Evolutionary conservation across 2,888 invertebrate genomes (phyloP).

Genomic region (Dryadula phaetusa): DNA sequence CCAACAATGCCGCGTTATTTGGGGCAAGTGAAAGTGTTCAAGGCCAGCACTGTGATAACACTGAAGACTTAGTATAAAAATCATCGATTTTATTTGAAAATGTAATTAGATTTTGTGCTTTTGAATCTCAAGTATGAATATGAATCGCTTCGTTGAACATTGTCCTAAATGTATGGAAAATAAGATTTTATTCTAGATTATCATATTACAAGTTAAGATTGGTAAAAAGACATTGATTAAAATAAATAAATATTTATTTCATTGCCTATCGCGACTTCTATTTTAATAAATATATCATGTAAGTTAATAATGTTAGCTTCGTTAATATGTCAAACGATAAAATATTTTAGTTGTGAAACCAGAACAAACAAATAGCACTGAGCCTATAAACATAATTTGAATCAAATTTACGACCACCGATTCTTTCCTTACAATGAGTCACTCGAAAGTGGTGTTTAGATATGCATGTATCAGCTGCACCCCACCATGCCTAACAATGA

Average conservation of each 20-base stretch:
- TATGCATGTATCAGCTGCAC: conserved; percentile 29
- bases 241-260: too few relatives aligned
- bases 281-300: conserved; percentile 8
- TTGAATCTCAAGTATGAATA: neutral
- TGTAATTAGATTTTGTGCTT: neutral
- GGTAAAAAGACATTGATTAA: neutral
- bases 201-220: neutral
- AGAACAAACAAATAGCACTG: conserved; percentile 15
- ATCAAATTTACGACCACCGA: conserved; percentile 8
- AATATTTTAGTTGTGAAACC: conserved; percentile 3
- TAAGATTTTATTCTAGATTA: neutral
- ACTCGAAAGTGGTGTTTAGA: conserved; percentile 30
- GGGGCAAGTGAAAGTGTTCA: conserved; percentile 41
- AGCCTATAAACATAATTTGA: neutral
- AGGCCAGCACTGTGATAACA: conserved; percentile 31
- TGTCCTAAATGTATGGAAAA: neutral
- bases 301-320: conserved; percentile 1
- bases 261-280: neutral
- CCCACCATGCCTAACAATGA: conserved; percentile 37
- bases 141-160: neutral
- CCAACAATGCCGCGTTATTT: conserved; percentile 37
- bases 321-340: neutral
- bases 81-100: conserved; percentile 4
- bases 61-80: conserved; percentile 3
- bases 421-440: conserved; percentile 28